Conservation (phyloP, 2,888 invertebrate genomes). For the Netelia fuscicornis region DNA sequence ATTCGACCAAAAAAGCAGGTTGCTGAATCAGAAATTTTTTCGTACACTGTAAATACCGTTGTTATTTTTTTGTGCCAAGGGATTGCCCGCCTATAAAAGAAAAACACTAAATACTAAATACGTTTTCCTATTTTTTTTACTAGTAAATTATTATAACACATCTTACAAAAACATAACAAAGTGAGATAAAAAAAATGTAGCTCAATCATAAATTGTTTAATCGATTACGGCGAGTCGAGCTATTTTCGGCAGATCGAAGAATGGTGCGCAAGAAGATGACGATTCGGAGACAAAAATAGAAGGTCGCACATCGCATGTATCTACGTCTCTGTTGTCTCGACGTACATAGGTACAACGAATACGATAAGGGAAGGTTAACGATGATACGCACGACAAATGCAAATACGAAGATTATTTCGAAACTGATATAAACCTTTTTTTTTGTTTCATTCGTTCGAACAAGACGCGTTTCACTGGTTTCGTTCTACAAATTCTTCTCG, state of each 20-base stretch:
- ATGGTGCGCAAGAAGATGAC: conserved; percentile 16
- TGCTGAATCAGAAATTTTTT: too few relatives aligned
- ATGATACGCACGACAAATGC: not conserved
- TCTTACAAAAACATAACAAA: not conserved
- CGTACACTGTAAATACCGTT: too few relatives aligned
- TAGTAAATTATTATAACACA: not conserved
- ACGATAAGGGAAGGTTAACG: conserved; percentile 4
- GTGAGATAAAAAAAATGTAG: conserved; percentile 3
- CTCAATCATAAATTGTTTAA: conserved; percentile 50
- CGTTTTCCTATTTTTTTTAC: not conserved
- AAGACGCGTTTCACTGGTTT: not conserved
- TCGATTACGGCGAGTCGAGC: conserved; percentile 34
- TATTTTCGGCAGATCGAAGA: conserved; percentile 44
- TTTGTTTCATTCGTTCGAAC: not conserved
- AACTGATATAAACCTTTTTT: conserved; percentile 1
- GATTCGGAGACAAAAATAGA: conserved; percentile 23
- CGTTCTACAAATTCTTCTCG: conserved; percentile 6
- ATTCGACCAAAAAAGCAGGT: too few relatives aligned
- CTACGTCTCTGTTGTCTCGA: not conserved
- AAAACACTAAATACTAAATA: too few relatives aligned
- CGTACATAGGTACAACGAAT: not conserved
- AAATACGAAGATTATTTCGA: conserved; percentile 27
- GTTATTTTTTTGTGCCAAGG: too few relatives aligned
- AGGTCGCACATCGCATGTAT: not conserved
- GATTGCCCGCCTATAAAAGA: too few relatives aligned